Conservation (phyloP, 2,888 invertebrate genomes). For the Keiferia lycopersicella region DNA sequence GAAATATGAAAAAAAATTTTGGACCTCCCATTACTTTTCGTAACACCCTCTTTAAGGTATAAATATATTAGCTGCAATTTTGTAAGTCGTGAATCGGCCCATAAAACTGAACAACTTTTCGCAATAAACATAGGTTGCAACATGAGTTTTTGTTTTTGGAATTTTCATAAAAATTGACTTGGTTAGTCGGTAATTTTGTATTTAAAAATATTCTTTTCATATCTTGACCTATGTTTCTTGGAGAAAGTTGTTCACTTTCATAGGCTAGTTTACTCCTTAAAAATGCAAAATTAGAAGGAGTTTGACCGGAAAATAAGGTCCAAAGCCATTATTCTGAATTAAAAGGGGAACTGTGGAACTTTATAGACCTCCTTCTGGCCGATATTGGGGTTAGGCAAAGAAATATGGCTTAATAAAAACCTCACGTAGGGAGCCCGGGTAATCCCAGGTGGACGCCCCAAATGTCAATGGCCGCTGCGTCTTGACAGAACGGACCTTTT, state of each 20-base stretch:
- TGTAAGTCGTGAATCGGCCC: too few species aligned
- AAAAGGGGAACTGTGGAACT: background rate
- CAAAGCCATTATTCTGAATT: background rate
- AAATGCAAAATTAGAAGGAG: background rate
- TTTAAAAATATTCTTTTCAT: too few species aligned
- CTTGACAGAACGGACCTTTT: conserved; percentile 3
- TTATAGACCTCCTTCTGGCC: background rate
- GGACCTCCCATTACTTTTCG: too few species aligned
- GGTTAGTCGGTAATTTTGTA: too few species aligned
- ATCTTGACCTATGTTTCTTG: background rate
- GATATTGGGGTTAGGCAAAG: conserved; percentile 20
- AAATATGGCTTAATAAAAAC: conserved; percentile 35
- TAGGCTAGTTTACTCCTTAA: too few species aligned
- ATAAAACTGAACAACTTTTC: too few species aligned
- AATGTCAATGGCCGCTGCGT: conserved; percentile 11
- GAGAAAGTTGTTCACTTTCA: background rate
- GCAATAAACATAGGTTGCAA: too few species aligned
- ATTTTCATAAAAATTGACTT: too few species aligned
- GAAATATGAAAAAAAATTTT: too few species aligned
- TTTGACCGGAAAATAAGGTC: background rate
- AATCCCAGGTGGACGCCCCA: conserved; percentile 17
- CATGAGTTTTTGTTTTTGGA: too few species aligned
- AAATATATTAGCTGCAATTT: too few species aligned
- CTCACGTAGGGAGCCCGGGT: conserved; percentile 29
- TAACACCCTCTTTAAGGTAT: too few species aligned